Evolutionary conservation across 2,113 vertebrate genomes (phyloP).

Genomic region (Apus apus): DNA sequence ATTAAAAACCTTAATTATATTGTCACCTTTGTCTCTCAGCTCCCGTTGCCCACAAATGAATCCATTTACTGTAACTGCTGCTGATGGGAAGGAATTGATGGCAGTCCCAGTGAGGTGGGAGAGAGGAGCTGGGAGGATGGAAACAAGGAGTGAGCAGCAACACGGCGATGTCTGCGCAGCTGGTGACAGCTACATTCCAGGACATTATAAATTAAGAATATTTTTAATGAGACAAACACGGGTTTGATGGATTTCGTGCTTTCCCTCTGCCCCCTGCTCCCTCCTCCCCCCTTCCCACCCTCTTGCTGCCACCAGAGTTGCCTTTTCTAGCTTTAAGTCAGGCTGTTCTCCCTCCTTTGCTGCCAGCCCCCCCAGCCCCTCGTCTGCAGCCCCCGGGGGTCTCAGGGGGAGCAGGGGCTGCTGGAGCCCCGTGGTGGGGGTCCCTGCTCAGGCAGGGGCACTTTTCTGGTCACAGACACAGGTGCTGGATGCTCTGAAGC

Average conservation of each 20-base stretch:
- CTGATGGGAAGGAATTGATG: conserved; percentile 84
- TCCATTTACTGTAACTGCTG: conserved; percentile 83
- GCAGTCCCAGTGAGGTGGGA: conserved; percentile 75
- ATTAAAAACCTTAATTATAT: conserved; percentile 99
- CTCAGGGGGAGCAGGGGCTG: no score
- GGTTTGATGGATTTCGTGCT: conserved; percentile 75
- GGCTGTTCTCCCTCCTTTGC: conserved; percentile 9
- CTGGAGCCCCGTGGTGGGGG: no score
- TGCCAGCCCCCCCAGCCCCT: not conserved
- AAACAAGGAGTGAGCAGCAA: conserved; percentile 31
- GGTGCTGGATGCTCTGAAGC: accelerated
- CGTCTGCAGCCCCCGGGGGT: not conserved
- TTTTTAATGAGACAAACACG: conserved; percentile 78
- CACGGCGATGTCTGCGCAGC: conserved; percentile 63
- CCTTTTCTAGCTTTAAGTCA: conserved; percentile 48
- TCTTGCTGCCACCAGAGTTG: conserved; percentile 17
- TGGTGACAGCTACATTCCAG: conserved; percentile 77
- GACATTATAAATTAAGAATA: conserved; percentile 80
- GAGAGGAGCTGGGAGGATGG: conserved; percentile 13
- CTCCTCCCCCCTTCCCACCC: not conserved
- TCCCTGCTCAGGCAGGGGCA: not conserved
- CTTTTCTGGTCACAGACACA: accelerated
- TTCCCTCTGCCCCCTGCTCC: conserved; percentile 12
- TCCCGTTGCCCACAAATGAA: conserved; percentile 82
- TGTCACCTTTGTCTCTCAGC: conserved; percentile 89